Evolutionary conservation across 2,888 invertebrate genomes (phyloP).

Genomic region (Sinohyriopsis cumingii): DNA sequence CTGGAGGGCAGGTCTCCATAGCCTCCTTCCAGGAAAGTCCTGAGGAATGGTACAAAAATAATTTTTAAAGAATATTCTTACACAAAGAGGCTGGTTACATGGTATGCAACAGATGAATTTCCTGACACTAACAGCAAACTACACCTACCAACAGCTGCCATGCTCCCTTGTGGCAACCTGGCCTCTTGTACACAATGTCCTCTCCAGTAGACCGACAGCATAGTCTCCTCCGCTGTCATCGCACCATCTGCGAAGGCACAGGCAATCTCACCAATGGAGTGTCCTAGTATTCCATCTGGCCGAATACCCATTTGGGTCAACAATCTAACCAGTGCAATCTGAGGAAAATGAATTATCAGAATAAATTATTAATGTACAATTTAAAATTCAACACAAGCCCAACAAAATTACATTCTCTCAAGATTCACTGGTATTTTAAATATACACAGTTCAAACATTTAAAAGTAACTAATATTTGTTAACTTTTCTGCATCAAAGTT

Average conservation of each 20-base stretch:
- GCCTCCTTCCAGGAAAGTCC: conserved; percentile 71
- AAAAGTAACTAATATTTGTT: no score
- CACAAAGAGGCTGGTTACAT: no score
- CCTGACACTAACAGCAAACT: no score
- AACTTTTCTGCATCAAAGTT: no score
- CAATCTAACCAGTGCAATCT: conserved; percentile 92
- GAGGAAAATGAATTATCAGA: conserved; percentile 3
- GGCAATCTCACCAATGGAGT: conserved; percentile 95
- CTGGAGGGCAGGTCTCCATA: conserved; percentile 63
- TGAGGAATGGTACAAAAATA: conserved; percentile 16
- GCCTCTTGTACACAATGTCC: conserved; percentile 69
- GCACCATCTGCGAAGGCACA: conserved; percentile 99
- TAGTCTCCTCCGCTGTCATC: conserved; percentile 93
- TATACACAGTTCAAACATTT: no score
- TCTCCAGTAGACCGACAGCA: conserved; percentile 93
- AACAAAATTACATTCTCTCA: no score
- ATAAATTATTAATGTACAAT: not conserved
- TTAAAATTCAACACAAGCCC: not conserved
- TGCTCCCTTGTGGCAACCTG: conserved; percentile 63
- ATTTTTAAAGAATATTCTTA: not conserved
- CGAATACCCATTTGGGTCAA: conserved; percentile 82
- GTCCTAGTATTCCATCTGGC: conserved; percentile 96
- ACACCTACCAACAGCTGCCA: conserved; percentile 70
- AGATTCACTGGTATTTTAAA: no score
- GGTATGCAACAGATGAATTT: no score